A percentile compares a stretch with the other conserved stretches of the same genome.
Evolutionary conservation across 2,888 invertebrate genomes (phyloP).

Genomic region (Cephus runcator): DNA sequence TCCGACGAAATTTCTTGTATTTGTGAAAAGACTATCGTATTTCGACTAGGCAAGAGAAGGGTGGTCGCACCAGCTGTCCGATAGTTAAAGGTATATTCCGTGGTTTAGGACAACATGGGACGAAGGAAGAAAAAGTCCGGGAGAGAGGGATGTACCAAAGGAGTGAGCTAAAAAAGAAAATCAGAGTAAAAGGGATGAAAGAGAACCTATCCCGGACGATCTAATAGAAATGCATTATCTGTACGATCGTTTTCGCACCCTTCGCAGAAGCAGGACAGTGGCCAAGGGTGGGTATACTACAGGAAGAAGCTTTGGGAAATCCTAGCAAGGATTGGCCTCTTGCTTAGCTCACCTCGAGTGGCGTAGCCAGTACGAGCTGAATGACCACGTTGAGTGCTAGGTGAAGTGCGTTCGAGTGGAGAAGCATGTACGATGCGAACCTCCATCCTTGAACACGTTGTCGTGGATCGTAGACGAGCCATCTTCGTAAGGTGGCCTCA

Average conservation of each 20-base stretch:
- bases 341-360: constrained; percentile 57
- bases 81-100: neutral
- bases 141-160: neutral
- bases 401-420: constrained; percentile 83
- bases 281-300: neutral
- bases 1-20: neutral
- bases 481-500: constrained; percentile 53
- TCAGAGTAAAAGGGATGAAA: neutral
- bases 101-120: neutral
- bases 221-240: neutral
- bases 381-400: constrained; percentile 80
- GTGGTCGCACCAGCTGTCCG: neutral
- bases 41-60: neutral
- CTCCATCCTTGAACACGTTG: constrained; percentile 81
- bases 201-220: neutral
- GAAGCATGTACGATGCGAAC: constrained; percentile 80
- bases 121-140: neutral
- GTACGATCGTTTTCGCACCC: neutral
- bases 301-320: neutral
- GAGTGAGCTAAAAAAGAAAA: neutral
- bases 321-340: neutral
- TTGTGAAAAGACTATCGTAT: neutral
- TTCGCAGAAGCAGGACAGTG: neutral
- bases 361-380: constrained; percentile 68
- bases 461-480: constrained; percentile 73